Conservation (phyloP, 2,888 invertebrate species). For the Synergus japonicus region DNA sequence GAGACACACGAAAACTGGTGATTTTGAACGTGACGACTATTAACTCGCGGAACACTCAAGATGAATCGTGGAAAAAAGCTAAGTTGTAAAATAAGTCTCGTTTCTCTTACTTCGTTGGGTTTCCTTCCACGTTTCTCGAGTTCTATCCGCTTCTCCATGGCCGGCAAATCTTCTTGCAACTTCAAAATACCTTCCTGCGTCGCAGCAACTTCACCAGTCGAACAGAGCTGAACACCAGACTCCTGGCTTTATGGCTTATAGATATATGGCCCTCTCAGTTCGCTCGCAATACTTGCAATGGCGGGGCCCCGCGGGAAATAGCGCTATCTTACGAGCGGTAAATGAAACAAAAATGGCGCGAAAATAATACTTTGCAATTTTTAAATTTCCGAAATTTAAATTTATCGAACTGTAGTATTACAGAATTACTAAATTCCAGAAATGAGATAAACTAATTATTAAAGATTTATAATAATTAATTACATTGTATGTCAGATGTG, state of each 20-base stretch:
- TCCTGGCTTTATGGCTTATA: conserved; percentile 58
- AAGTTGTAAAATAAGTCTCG: conserved; percentile 49
- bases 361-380: background rate
- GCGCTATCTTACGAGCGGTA: conserved; percentile 55
- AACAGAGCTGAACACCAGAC: conserved; percentile 66
- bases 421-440: too few relatives aligned
- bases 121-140: conserved; percentile 95
- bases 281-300: conserved; percentile 58
- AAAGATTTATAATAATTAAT: too few relatives aligned
- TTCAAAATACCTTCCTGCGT: conserved; percentile 69
- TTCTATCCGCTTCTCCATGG: conserved; percentile 97
- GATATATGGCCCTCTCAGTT: conserved; percentile 36
- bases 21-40: background rate
- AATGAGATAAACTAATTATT: too few relatives aligned
- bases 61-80: conserved; percentile 33
- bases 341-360: background rate
- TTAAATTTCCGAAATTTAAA: too few relatives aligned
- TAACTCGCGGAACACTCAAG: conserved; percentile 19
- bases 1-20: background rate
- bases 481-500: too few relatives aligned
- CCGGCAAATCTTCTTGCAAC: conserved; percentile 61
- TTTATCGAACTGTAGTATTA: too few relatives aligned
- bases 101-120: conserved; percentile 89
- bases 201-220: conserved; percentile 73
- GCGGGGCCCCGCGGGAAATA: conserved; percentile 73